These are phyloP conservation scores for Lepisosteus osseus DNA, from an alignment of 2,113 vertebrate species.

Conservation along the genomic window DNA sequence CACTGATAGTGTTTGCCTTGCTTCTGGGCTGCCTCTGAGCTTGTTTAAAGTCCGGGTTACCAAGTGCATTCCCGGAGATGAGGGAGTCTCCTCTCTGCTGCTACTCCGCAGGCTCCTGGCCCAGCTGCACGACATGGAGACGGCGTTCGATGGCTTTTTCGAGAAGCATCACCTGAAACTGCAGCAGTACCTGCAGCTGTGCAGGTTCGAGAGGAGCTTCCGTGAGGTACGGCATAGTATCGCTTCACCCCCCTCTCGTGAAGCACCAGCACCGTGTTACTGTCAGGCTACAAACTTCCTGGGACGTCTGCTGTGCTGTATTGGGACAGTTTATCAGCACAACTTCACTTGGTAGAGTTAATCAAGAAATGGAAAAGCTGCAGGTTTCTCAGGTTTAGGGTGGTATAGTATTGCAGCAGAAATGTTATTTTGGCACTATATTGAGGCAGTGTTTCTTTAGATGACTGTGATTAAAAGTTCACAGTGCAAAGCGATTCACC, in stretches of 20 bases:
- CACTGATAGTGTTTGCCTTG: too few relatives aligned
- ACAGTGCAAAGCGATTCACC: background rate
- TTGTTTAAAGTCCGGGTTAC: background rate
- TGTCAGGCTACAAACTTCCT: background rate
- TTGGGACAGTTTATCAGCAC: too few relatives aligned
- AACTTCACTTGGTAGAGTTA: background rate
- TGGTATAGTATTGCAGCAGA: too few relatives aligned
- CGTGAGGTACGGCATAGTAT: conserved; percentile 71
- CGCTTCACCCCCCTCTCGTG: background rate
- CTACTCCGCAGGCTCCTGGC: conserved; percentile 74
- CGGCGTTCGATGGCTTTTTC: conserved; percentile 95
- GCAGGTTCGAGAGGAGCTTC: conserved; percentile 89
- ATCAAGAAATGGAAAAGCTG: too few relatives aligned
- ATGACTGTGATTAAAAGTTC: background rate
- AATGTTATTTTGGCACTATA: too few relatives aligned
- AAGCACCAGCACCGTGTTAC: background rate
- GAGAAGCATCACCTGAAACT: conserved; percentile 95
- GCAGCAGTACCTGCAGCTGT: conserved; percentile 87
- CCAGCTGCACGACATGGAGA: conserved; percentile 92
- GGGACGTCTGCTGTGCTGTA: background rate
- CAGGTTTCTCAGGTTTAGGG: too few relatives aligned
- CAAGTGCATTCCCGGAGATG: background rate
- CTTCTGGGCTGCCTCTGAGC: too few relatives aligned
- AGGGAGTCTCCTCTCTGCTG: background rate
- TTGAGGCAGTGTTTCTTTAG: too few relatives aligned